These are phyloP conservation scores for Acridotheres tristis DNA, from an alignment of 2,797 vertebrate species.

Conservation along the genomic window DNA sequence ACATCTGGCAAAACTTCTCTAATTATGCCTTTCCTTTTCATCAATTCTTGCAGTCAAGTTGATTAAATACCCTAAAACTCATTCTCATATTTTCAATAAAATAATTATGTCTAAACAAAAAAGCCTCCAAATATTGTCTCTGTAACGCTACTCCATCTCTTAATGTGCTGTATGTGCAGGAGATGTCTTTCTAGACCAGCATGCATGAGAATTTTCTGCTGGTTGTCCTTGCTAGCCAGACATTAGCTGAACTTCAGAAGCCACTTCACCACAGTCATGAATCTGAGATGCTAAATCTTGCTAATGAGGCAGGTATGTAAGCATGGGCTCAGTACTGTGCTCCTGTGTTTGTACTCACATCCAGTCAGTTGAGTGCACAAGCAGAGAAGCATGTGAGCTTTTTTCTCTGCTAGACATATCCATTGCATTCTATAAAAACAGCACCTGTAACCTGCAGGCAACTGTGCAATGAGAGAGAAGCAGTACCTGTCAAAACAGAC, in stretches of 20 bases:
- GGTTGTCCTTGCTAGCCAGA: not conserved
- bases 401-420: not conserved
- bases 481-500: conserved; percentile 35
- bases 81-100: not conserved
- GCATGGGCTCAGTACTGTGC: not conserved
- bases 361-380: not conserved
- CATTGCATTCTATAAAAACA: not conserved
- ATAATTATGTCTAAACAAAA: not conserved
- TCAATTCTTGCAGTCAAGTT: not conserved
- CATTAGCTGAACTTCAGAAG: not conserved
- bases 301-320: not conserved
- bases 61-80: not conserved
- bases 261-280: not conserved
- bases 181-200: not conserved
- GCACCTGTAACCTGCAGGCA: conserved; percentile 25
- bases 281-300: not conserved
- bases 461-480: not conserved
- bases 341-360: not conserved
- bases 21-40: not conserved
- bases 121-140: not conserved
- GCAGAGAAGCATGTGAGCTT: not conserved
- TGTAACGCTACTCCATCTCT: not conserved
- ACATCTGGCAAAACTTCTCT: not conserved
- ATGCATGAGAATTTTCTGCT: not conserved
- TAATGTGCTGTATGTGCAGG: not conserved